Evolutionary conservation across 2,797 vertebrate species (phyloP).

Genomic region (Valencia hispanica): DNA sequence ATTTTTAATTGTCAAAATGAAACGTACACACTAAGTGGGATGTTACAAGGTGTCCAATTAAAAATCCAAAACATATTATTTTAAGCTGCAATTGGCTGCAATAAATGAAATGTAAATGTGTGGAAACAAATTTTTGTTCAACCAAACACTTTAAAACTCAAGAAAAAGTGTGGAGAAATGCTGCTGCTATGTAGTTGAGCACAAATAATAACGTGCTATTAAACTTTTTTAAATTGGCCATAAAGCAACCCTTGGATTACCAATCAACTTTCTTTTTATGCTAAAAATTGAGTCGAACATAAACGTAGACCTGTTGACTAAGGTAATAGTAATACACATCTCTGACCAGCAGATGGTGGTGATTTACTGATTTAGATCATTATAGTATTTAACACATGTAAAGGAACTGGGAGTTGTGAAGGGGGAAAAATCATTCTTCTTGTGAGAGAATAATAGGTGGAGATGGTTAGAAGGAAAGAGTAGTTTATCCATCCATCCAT

Average conservation of each 20-base stretch:
- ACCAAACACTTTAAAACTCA: not conserved
- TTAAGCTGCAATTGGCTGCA: not conserved
- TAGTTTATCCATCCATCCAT: too few species aligned
- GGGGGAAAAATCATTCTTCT: too few species aligned
- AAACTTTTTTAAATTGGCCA: not conserved
- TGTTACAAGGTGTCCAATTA: not conserved
- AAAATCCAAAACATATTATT: not conserved
- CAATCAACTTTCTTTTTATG: not conserved
- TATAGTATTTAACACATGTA: not conserved
- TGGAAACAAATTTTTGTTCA: not conserved
- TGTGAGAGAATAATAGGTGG: not conserved
- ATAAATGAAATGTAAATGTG: not conserved
- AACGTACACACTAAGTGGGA: not conserved
- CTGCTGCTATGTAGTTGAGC: not conserved
- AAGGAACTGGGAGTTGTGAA: not conserved
- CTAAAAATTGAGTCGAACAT: not conserved
- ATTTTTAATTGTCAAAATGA: constrained; percentile 48
- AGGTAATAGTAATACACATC: constrained; percentile 12
- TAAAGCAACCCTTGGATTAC: not conserved
- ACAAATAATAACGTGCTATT: not conserved
- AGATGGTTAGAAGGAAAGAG: not conserved
- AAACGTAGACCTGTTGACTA: not conserved
- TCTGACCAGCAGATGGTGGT: constrained; percentile 75
- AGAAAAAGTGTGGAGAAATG: not conserved
- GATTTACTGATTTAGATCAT: constrained; percentile 49